Base-by-base conservation (phyloP, 2,797 vertebrate species). In the Lutjanus campechanus region DNA sequence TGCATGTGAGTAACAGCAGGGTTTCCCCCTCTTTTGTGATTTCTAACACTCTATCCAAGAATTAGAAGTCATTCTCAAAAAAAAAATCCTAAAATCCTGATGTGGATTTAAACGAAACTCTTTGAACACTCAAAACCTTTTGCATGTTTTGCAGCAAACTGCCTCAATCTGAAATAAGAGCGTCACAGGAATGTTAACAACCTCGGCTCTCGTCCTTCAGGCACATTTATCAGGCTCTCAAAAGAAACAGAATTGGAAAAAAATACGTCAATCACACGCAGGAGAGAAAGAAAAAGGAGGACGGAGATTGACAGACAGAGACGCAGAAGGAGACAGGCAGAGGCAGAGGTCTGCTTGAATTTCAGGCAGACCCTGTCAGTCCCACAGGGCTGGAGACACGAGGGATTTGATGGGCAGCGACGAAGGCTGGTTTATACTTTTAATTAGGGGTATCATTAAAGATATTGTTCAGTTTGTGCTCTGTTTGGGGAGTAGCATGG, bases 151-250 rank as follows among this genome's bases (percentile, higher is more conserved):
- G 9, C 43, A 25, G 66, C 11, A 78, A 72, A 76, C 50, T 41
- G 43, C 40, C 46, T 69, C 46, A 44, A 7, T 79, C 65, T 74
- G 19, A 43, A 56, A 47, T 17, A 36, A 55, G 11, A 46, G 40
- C 13, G 29, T 70, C 5, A 8, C 36, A 11, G 40, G 63, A 86
- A 80, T 66, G 40, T 41, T 74, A 82, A 82, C 60, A 70, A 51
- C 77, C 49, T 66, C 50, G 71, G 49, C 73, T 85, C 69, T 76
- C 79, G 85, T 90, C 88, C 80, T 91, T 78, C 64, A 76, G 81
- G 84, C 73, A 73, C 80, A 85, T 88, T 88, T 79, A 85, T 89
- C 81, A 88, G 79, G 53, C 83, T 69, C 80, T 78, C 73, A 79
- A 60, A 81, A 54, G 79, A 77, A 88, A 87, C 43, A 43, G 76